A percentile compares a stretch with the other conserved stretches of the same genome.
Conservation (phyloP, 2,113 vertebrate species). For the Pseudorhombus dupliciocellatus region DNA sequence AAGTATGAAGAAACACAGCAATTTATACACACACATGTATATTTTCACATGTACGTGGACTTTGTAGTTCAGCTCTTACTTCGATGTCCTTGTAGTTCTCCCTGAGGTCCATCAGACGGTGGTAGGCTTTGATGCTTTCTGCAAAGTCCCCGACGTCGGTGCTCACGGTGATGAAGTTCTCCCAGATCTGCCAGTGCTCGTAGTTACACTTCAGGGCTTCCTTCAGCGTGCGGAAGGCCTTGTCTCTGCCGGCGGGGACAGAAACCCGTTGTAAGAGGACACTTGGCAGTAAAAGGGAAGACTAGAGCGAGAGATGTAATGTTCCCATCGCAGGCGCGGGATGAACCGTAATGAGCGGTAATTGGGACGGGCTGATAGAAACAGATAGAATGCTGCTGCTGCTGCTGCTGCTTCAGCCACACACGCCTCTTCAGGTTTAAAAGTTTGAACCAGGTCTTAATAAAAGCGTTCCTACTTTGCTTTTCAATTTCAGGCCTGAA, state of each 20-base stretch:
- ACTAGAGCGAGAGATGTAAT: neutral
- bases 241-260: constrained; percentile 77
- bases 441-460: constrained; percentile 4
- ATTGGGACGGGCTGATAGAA: neutral
- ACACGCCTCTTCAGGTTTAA: constrained; percentile 10
- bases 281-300: neutral
- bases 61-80: constrained; percentile 74
- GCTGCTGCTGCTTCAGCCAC: neutral
- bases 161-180: constrained; percentile 93
- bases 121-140: constrained; percentile 94
- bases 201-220: constrained; percentile 98
- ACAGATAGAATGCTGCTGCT: neutral
- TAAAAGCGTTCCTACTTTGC: constrained; percentile 20
- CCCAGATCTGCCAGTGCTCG: constrained; percentile 99
- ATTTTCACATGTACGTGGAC: neutral
- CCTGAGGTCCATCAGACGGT: constrained; percentile 92
- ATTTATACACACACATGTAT: neutral
- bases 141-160: constrained; percentile 92
- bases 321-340: neutral
- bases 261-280: neutral
- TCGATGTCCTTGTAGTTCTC: constrained; percentile 94
- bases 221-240: constrained; percentile 93
- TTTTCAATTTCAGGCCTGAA: constrained; percentile 73
- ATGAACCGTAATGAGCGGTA: neutral
- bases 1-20: no score